Percentiles rank a stretch among this genome's conserved stretches.
Evolutionary conservation across 37 sponge, comb jelly and placozoan genomes (phyloP).

Genomic region (Beroe forskalii): DNA sequence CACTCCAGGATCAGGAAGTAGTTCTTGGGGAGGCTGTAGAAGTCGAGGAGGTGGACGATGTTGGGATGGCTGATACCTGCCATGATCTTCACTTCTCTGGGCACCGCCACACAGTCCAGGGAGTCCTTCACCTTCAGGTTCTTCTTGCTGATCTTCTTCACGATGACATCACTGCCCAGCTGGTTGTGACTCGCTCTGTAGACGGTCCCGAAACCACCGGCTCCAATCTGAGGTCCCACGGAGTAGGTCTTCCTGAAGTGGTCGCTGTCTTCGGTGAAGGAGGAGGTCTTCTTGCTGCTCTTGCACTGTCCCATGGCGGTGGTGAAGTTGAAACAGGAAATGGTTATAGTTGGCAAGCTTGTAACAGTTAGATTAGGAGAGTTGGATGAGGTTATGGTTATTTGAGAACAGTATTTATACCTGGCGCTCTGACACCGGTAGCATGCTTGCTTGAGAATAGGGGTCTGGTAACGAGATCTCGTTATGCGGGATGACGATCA

Average conservation of each 20-base stretch:
- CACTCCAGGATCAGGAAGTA: constrained; percentile 52
- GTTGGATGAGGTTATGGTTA: too few species aligned
- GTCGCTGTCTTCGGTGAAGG: constrained; percentile 7
- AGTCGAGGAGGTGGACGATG: constrained; percentile 25
- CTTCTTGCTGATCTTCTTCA: constrained; percentile 41
- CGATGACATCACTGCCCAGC: not conserved
- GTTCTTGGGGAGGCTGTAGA: constrained; percentile 36
- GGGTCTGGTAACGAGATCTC: too few species aligned
- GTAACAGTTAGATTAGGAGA: too few species aligned
- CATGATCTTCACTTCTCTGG: constrained; percentile 47
- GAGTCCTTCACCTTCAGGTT: not conserved
- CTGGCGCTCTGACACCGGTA: too few species aligned
- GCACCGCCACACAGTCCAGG: not conserved
- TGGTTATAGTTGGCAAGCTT: too few species aligned
- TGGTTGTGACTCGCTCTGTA: constrained; percentile 18
- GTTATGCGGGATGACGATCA: too few species aligned
- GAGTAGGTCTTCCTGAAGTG: constrained; percentile 50
- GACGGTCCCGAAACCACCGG: constrained; percentile 27
- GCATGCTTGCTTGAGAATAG: too few species aligned
- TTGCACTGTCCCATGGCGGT: constrained; percentile 25
- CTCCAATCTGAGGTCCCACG: not conserved
- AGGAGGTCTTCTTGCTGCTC: not conserved
- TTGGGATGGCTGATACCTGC: not conserved
- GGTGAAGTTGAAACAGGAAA: not conserved
- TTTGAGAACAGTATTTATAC: too few species aligned